Evolutionary conservation across 2,888 invertebrate genomes (phyloP), one percentile per base, ranked within the genome.

Genomic region (Pterobdella sp.): DNA sequence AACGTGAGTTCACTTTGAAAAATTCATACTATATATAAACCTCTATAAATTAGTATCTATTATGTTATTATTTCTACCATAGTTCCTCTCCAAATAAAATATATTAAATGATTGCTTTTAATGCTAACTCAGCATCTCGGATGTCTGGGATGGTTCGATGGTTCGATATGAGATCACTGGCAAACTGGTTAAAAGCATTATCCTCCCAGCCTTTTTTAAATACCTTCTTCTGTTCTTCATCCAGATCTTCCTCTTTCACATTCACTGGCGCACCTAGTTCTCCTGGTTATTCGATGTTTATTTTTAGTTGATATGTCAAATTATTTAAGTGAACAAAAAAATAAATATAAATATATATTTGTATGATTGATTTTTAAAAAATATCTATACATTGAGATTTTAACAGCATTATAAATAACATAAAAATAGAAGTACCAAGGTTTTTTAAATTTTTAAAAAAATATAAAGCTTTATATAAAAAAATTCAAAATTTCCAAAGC

Each of bases 151-250:
- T 87, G 75, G 88, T 89, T 79, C 95, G 87, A 82, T 92, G 91
- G 72, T 96, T 89, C 72, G 94, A 94, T 82, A 96, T 94, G 85
- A 94, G 87, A 86, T 96, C 95, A 80, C 94, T 94, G 79, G 89
- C 93, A 83, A 95, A 96, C 85, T 96, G 94, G 87, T 96, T 96
- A 86, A 96, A 96, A 32, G 95, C 94, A 84, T 95, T 95, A 82
- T 93, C 92, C 84, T 90, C 87, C 94, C 95, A 95, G 56, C 95
- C 95, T 79, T 92, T 91, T 78, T 93, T 91, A 73, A 94, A 92
- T 73, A 91, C 88, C 80, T 90, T 89, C 84, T 93, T 91, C 77
- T 91, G 88, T 69, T 92, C 93, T 0, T 88, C 88, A 68, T 91
- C 88, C 80, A 95, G 86, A 29, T 65, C 72, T 82, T 94, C 93